These are phyloP conservation scores for Callosobruchus maculatus DNA, from an alignment of 2,888 invertebrate species.

Conservation along the genomic window DNA sequence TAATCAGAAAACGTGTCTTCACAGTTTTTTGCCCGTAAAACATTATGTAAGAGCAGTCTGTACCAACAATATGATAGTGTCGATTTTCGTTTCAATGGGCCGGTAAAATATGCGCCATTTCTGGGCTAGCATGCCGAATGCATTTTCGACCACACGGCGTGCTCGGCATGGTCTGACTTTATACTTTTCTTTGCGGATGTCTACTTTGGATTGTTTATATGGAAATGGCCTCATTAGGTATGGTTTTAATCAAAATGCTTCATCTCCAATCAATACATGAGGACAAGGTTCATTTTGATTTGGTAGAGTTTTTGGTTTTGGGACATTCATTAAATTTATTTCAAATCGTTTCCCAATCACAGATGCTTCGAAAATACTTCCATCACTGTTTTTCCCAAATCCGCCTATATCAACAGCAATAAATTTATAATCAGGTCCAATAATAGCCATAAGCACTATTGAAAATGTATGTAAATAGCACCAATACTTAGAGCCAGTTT, in stretches of 20 bases:
- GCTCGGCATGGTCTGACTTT: conserved; percentile 10
- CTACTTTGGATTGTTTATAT: conserved; percentile 13
- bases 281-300: conserved; percentile 17
- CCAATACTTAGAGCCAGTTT: conserved; percentile 20
- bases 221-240: conserved; percentile 26
- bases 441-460: conserved; percentile 19
- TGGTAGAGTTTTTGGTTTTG: conserved; percentile 19
- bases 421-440: conserved; percentile 16
- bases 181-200: conserved; percentile 17
- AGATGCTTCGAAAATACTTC: conserved; percentile 18
- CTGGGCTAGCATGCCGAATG: conserved; percentile 6
- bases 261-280: conserved; percentile 26
- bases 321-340: conserved; percentile 19
- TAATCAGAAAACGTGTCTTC: too few species aligned
- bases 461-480: conserved; percentile 20
- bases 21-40: too few species aligned
- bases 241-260: conserved; percentile 26
- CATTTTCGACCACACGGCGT: conserved; percentile 18
- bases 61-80: conserved; percentile 1
- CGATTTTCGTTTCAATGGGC: not conserved
- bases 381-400: conserved; percentile 19
- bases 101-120: conserved; percentile 7
- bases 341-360: conserved; percentile 21
- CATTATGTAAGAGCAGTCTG: conserved; percentile 13
- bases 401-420: conserved; percentile 14